Evolutionary conservation across 2,797 vertebrate species (phyloP).

Genomic region (Epinephelus coioides): DNA sequence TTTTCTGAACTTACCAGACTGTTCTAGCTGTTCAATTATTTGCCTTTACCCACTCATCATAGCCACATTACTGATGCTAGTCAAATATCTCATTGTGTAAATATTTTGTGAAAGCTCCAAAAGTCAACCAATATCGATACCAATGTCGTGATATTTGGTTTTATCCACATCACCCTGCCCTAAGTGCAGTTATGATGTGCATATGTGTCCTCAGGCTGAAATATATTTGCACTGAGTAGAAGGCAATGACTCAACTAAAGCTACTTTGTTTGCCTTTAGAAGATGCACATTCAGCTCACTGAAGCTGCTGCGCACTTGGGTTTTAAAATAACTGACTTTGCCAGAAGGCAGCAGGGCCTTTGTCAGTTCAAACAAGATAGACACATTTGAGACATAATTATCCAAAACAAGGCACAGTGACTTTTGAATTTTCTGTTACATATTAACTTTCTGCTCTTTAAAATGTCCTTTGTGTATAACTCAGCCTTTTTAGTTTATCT

Average conservation of each 20-base stretch:
- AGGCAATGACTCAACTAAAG: neutral
- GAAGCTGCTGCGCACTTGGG: neutral
- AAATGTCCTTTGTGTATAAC: neutral
- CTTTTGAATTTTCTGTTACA: neutral
- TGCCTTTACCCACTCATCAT: too few relatives aligned
- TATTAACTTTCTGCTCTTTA: neutral
- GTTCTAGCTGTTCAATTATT: too few relatives aligned
- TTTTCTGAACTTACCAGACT: too few relatives aligned
- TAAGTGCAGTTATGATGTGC: neutral
- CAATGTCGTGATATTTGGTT: too few relatives aligned
- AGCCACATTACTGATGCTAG: too few relatives aligned
- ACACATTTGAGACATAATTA: neutral
- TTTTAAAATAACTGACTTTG: constrained; percentile 30
- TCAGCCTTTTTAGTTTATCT: neutral
- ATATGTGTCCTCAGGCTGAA: neutral
- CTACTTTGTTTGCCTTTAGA: neutral
- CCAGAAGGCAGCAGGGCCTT: neutral
- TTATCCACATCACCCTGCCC: too few relatives aligned
- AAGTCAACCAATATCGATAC: too few relatives aligned
- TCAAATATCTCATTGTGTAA: too few relatives aligned
- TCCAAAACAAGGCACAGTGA: neutral
- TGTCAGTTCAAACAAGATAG: neutral
- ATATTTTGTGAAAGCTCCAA: too few relatives aligned
- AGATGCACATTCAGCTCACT: neutral
- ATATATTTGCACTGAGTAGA: constrained; percentile 12